Evolutionary conservation across 2,888 invertebrate genomes (phyloP).

Genomic region (Rhorus exstirpatorius): DNA sequence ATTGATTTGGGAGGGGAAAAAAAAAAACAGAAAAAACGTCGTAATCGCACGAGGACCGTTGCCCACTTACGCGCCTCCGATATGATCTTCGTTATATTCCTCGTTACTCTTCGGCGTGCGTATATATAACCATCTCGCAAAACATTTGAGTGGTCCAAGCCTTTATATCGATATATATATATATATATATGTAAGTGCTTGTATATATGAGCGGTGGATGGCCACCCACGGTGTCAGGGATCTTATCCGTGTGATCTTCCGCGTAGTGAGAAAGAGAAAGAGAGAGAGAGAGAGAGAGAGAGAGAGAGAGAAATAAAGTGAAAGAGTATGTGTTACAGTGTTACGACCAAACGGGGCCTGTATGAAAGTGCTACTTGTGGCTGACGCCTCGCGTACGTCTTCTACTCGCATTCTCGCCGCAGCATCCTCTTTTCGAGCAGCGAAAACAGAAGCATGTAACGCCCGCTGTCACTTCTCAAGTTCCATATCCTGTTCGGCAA

Average conservation of each 20-base stretch:
- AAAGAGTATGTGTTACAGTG: conserved; percentile 67
- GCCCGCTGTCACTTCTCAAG: conserved; percentile 77
- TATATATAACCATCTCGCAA: conserved; percentile 51
- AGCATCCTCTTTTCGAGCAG: conserved; percentile 54
- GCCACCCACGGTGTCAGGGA: conserved; percentile 84
- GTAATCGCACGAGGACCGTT: conserved; percentile 48
- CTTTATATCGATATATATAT: background rate
- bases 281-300: conserved; percentile 23
- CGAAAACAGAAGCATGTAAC: conserved; percentile 57
- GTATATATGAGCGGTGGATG: conserved; percentile 74
- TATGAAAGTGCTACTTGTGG: conserved; percentile 39
- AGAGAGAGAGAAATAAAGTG: conserved; percentile 46
- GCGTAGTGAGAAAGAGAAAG: conserved; percentile 68
- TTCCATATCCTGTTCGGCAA: conserved; percentile 84
- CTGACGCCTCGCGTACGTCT: conserved; percentile 67
- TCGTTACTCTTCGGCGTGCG: conserved; percentile 57
- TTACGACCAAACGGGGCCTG: conserved; percentile 28
- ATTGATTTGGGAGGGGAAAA: conserved; percentile 65
- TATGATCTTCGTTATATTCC: conserved; percentile 60
- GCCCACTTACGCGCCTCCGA: conserved; percentile 51
- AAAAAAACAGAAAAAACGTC: background rate
- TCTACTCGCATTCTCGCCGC: conserved; percentile 57
- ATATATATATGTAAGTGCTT: background rate
- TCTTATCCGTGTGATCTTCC: conserved; percentile 84
- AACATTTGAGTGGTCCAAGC: conserved; percentile 65